A percentile compares a stretch with the other conserved stretches of the same genome.
Conservation (phyloP, 2,888 invertebrate species). For the Pseudococcus viburni region DNA sequence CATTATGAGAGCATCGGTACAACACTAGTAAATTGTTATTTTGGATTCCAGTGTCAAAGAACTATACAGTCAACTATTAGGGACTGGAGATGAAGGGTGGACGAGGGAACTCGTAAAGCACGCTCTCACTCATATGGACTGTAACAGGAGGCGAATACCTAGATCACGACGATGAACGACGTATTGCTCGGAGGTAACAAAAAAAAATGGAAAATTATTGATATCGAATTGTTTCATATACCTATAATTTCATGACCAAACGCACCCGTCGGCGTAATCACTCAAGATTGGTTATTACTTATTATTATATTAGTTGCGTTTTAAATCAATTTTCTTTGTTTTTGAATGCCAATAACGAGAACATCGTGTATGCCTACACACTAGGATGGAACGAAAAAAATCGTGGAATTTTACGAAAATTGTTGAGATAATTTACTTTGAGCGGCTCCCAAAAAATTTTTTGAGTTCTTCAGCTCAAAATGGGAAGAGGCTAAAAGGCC, state of each 20-base stretch:
- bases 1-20: not conserved
- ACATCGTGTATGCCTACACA: not conserved
- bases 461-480: no score
- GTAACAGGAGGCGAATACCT: not conserved
- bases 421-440: no score
- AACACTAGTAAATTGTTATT: conserved; percentile 23
- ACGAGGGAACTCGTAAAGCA: not conserved
- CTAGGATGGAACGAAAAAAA: no score
- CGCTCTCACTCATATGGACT: not conserved
- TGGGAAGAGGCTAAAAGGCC: no score
- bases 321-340: conserved; percentile 16
- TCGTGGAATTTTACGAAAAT: no score
- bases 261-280: not conserved
- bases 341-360: not conserved
- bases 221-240: conserved; percentile 7
- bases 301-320: not conserved
- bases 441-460: no score
- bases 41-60: conserved; percentile 38
- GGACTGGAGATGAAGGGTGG: not conserved
- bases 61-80: not conserved
- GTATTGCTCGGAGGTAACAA: not conserved
- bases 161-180: not conserved
- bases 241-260: conserved; percentile 16
- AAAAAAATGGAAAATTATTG: not conserved
- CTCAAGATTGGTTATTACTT: not conserved